Conservation (phyloP, 2,888 invertebrate genomes). For the Phoronis australis region DNA sequence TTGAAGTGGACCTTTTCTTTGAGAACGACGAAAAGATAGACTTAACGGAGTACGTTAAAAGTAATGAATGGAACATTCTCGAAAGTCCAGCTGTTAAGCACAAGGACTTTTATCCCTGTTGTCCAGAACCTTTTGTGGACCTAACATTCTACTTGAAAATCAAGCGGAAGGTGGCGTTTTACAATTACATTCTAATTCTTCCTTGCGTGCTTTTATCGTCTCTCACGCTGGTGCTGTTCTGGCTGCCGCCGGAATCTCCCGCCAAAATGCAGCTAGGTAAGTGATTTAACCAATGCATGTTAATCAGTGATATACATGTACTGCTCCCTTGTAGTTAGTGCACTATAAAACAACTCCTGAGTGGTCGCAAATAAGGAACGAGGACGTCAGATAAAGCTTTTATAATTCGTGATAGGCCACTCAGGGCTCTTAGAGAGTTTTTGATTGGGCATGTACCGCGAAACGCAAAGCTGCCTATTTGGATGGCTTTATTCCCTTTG, state of each 20-base stretch:
- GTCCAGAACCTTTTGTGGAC: slow-evolving; percentile 43
- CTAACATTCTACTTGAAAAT: slow-evolving; percentile 43
- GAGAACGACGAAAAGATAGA: slow-evolving; percentile 21
- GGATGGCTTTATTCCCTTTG: no score
- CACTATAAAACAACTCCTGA: neutral
- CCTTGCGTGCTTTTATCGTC: slow-evolving; percentile 53
- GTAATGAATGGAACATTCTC: slow-evolving; percentile 51
- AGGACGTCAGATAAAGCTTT: no score
- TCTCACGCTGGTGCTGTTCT: slow-evolving; percentile 52
- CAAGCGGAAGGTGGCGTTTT: slow-evolving; percentile 41
- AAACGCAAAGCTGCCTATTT: no score
- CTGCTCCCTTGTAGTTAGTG: neutral
- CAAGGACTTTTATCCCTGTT: slow-evolving; percentile 38
- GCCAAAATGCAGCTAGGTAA: slow-evolving; percentile 52
- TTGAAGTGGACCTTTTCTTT: slow-evolving; percentile 31
- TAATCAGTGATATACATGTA: neutral
- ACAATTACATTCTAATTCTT: slow-evolving; percentile 51
- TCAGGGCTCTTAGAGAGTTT: no score
- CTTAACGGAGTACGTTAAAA: slow-evolving; percentile 40
- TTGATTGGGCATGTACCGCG: no score
- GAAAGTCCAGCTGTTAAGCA: slow-evolving; percentile 37
- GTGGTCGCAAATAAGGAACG: neutral
- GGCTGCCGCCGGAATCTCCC: slow-evolving; percentile 54
- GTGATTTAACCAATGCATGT: slow-evolving; percentile 15
- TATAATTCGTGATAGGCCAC: no score